Percentiles rank a stretch among this genome's conserved stretches.
Conservation (phyloP, 2,888 invertebrate species). For the Drepanosiphum platanoidis region DNA sequence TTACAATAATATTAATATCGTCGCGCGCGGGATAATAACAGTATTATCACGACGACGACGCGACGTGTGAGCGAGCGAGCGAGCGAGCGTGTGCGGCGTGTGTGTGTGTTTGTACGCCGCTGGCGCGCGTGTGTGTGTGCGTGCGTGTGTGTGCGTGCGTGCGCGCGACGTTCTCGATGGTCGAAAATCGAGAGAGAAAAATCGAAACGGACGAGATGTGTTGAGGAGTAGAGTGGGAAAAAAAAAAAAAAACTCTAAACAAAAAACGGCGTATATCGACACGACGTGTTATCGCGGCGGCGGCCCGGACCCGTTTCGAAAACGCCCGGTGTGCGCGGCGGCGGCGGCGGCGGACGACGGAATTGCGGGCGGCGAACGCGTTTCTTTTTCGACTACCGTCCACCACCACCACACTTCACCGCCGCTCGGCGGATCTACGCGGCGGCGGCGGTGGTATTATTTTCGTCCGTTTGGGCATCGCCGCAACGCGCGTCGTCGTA, state of each 20-base stretch:
- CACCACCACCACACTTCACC: background rate
- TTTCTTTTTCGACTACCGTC: conserved; percentile 45
- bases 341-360: background rate
- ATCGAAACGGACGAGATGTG: too few relatives aligned
- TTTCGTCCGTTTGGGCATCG: conserved; percentile 60
- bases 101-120: background rate
- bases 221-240: too few relatives aligned
- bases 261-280: too few relatives aligned
- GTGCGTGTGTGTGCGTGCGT: background rate
- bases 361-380: conserved; percentile 48
- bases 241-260: too few relatives aligned
- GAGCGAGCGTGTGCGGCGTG: background rate
- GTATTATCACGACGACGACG: background rate
- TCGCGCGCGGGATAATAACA: background rate
- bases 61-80: background rate
- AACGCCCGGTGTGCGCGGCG: conserved; percentile 59
- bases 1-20: too few relatives aligned
- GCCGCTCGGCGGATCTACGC: conserved; percentile 31
- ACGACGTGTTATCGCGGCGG: background rate
- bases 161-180: too few relatives aligned
- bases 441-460: conserved; percentile 39
- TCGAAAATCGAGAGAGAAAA: too few relatives aligned
- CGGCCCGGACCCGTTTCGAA: conserved; percentile 45
- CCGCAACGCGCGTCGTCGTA: background rate
- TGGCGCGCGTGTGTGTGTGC: background rate